A percentile compares a stretch with the other conserved stretches of the same genome.
Conservation (phyloP, 1,140 invertebrate species). For the Stegodyphus mimosarum region DNA sequence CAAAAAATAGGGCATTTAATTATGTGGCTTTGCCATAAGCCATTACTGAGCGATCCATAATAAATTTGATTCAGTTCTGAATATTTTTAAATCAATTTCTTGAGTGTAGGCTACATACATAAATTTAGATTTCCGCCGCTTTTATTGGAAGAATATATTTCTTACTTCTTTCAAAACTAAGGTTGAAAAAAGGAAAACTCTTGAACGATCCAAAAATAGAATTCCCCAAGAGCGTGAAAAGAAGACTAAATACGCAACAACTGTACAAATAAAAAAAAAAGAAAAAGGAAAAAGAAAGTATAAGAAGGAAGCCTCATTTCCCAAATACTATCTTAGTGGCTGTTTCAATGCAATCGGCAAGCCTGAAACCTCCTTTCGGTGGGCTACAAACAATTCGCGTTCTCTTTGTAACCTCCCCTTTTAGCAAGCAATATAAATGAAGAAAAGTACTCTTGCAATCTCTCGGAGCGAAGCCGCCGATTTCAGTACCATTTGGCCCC, state of each 20-base stretch:
- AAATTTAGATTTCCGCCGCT: neutral
- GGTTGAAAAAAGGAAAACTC: neutral
- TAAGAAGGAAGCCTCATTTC: conserved; percentile 43
- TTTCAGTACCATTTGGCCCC: conserved; percentile 49
- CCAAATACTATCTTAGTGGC: conserved; percentile 54
- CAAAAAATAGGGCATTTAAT: too few relatives aligned
- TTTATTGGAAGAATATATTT: neutral
- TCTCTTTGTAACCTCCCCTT: conserved; percentile 36
- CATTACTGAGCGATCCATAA: too few relatives aligned
- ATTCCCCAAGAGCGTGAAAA: conserved; percentile 24
- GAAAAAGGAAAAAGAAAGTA: neutral
- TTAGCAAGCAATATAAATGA: conserved; percentile 57
- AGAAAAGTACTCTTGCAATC: conserved; percentile 57
- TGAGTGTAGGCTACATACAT: neutral
- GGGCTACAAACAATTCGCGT: conserved; percentile 53
- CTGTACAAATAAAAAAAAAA: too few relatives aligned
- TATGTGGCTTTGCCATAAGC: too few relatives aligned
- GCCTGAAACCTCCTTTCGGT: conserved; percentile 37
- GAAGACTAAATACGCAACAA: neutral
- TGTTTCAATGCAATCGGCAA: conserved; percentile 53
- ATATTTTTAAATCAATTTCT: neutral
- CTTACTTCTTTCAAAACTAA: neutral
- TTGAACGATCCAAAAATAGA: conserved; percentile 42
- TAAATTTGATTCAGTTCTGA: too few relatives aligned
- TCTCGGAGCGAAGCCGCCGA: conserved; percentile 51